Conservation (phyloP, 92 coral and sea anemone species). For the Hydrozoanthus gracilis region DNA sequence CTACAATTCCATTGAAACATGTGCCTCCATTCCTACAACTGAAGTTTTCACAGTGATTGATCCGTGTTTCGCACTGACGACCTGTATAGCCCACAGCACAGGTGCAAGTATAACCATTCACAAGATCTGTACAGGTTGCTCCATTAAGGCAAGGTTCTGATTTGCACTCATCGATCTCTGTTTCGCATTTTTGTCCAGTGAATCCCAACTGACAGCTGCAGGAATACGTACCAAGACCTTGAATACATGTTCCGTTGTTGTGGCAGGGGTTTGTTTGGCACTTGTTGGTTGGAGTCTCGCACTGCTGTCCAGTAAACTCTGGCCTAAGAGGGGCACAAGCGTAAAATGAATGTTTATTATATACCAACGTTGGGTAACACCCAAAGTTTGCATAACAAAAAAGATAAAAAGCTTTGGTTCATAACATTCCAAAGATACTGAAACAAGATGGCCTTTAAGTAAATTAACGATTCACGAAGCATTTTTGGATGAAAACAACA, state of each 20-base stretch:
- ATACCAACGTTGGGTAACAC: no score
- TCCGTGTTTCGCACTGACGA: constrained; percentile 67
- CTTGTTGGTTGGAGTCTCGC: constrained; percentile 70
- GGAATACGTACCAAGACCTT: constrained; percentile 69
- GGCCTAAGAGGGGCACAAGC: constrained; percentile 52
- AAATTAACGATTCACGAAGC: no score
- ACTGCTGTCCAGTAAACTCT: constrained; percentile 83
- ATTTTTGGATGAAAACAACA: neutral
- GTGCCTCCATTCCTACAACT: constrained; percentile 87
- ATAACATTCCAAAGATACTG: no score
- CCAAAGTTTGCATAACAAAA: no score
- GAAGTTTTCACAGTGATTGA: constrained; percentile 74
- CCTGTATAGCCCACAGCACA: constrained; percentile 86
- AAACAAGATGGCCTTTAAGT: no score
- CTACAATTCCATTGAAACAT: constrained; percentile 63
- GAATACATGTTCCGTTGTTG: constrained; percentile 81
- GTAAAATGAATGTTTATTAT: neutral
- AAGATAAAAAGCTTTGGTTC: no score
- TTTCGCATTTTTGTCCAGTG: constrained; percentile 88
- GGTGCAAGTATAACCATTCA: constrained; percentile 65
- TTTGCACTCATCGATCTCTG: constrained; percentile 79
- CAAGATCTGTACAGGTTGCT: constrained; percentile 74
- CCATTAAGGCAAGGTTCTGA: constrained; percentile 91
- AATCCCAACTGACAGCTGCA: constrained; percentile 81
- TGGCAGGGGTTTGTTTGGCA: constrained; percentile 74